Percentiles rank a stretch among this genome's conserved stretches.
phyloP scores from a whole-genome alignment of 2,888 invertebrate species.

The Dione juno region DNA sequence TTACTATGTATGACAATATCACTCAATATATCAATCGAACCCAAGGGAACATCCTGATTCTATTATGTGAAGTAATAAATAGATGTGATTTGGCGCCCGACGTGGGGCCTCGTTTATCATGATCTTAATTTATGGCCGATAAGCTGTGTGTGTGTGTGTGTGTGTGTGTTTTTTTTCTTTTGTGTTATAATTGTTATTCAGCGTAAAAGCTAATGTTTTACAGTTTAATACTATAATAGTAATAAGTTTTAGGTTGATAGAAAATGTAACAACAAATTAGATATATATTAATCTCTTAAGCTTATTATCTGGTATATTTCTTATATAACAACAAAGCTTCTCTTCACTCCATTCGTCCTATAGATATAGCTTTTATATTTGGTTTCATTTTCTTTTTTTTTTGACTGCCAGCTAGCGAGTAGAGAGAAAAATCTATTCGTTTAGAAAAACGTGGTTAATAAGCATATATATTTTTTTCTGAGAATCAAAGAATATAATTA shows the following conservation, averaged over 20 bases:
- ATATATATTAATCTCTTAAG: background rate
- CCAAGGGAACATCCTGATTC: conserved; percentile 32
- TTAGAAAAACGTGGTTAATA: too few relatives aligned
- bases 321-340: too few relatives aligned
- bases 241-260: background rate
- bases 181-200: background rate
- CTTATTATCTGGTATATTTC: background rate
- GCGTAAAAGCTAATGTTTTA: background rate
- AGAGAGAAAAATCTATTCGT: too few relatives aligned
- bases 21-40: conserved; percentile 44
- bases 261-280: background rate
- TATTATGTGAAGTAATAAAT: conserved; percentile 45
- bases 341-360: too few relatives aligned
- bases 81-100: conserved; percentile 57
- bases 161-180: background rate
- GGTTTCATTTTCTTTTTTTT: too few relatives aligned
- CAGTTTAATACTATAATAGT: background rate
- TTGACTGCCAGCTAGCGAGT: too few relatives aligned
- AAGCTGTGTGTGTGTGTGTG: background rate
- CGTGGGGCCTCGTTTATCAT: conserved; percentile 47
- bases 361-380: too few relatives aligned
- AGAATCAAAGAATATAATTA: background rate
- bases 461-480: too few relatives aligned
- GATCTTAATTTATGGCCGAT: conserved; percentile 2
- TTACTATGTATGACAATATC: background rate